Evolutionary conservation across 1,140 invertebrate species (phyloP), one percentile per base, ranked within the genome.

Genomic region (Odontomachus brunneus): DNA sequence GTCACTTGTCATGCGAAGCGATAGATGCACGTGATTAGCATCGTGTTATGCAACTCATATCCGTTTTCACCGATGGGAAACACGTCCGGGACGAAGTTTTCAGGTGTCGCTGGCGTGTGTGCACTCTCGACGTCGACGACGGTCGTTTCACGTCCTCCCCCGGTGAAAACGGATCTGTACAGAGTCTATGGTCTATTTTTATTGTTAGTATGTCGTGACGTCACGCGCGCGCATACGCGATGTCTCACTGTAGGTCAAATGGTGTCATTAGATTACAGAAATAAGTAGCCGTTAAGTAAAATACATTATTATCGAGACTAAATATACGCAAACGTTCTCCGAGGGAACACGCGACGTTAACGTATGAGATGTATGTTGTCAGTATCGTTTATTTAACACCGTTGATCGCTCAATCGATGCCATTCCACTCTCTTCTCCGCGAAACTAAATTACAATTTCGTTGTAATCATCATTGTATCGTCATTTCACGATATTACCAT

Each of bases 21-120:
- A 74, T 74, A 82, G 71, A 72, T 82, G 78, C 78, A 82, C 78
- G 78, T 80, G 71, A 82, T 82, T 82, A 82, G 78, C 75, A 80
- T 80, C 51, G 65, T 80, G 51, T 78, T 69, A 69, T 71, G 33
- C 71, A 71, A 80, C 51, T 57, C 75, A 59, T 59, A 80, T 74
- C 57, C 83, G 53, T 57, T 69, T 78, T 78, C 63, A 60, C 59
- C 19, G 24, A 78, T 55, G 29, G 33, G 49, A 75, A 63, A 59
- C 53, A 57, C 59, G 29, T 19, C 57, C 14, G 22, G 17, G 38
- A 57, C 29, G 24, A 57, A 69, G n/a, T 69, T 29, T 57, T 48
- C 26, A 33, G 19, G 11, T 66, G 9, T 24, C 53, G 19, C n/a
- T n/a, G n/a, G 2, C 17, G 1, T 24, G 15, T 3, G 15, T n/a